A percentile compares a stretch with the other conserved stretches of the same genome.
Conservation (phyloP, 2,797 vertebrate species). For the Phrynocephalus vlangalii region DNA sequence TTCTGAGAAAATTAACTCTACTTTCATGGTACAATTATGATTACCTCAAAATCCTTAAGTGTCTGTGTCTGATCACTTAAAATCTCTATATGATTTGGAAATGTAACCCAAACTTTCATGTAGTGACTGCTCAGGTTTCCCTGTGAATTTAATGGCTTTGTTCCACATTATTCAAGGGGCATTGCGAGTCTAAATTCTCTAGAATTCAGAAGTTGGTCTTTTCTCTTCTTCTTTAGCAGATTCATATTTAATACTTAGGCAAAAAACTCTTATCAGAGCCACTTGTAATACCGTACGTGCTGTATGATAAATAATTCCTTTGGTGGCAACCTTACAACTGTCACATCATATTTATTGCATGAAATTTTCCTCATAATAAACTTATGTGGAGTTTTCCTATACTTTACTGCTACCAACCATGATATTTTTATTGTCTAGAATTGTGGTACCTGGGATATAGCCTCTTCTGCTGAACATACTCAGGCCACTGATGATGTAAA, state of each 20-base stretch:
- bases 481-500: slow-evolving; percentile 50
- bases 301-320: slow-evolving; percentile 4
- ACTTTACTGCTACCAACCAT: slow-evolving; percentile 4
- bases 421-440: slow-evolving; percentile 39
- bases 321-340: slow-evolving; percentile 1
- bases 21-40: slow-evolving; percentile 62
- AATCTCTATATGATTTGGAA: slow-evolving; percentile 43
- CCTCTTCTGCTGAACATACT: slow-evolving; percentile 43
- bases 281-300: slow-evolving; percentile 9
- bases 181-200: slow-evolving; percentile 14
- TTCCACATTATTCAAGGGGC: slow-evolving; percentile 9
- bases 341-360: slow-evolving; percentile 17
- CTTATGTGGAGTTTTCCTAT: neutral
- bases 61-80: slow-evolving; percentile 51
- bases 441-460: slow-evolving; percentile 31
- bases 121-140: slow-evolving; percentile 45
- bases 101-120: slow-evolving; percentile 46
- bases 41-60: slow-evolving; percentile 61
- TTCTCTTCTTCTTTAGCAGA: neutral
- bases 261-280: neutral
- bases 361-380: slow-evolving; percentile 23
- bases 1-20: slow-evolving; percentile 75
- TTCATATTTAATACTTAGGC: neutral
- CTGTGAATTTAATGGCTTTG: slow-evolving; percentile 12
- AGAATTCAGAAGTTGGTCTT: neutral